Evolutionary conservation across 2,113 vertebrate species (phyloP), one percentile per base, ranked within the genome.

Genomic region (Rhynchomys soricoides): DNA sequence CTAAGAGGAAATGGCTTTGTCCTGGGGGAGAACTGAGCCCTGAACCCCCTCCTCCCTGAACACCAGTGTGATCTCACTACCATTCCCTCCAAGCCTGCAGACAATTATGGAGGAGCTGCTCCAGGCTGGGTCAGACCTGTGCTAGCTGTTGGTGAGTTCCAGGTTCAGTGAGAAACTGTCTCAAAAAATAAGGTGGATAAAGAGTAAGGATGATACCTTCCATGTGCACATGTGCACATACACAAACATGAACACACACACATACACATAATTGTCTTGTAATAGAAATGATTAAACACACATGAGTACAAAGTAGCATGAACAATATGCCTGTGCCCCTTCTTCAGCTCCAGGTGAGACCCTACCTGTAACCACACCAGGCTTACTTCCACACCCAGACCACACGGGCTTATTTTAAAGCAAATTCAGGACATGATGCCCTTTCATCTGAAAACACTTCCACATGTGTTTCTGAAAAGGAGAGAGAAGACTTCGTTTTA

Each of bases 1-100:
- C 68, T 34, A 7, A 55, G 52, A 95, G 95, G 88, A 97, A 86
- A 78, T 48, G 22, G 71, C 59, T 91, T 92, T 92, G 43, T 70
- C 81, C 94, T 70, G 5, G 24, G 9, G 45, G 57, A 45, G 43
- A 86, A 64, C 59, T 0, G 31, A 95, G 12, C 13, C 43, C 57
- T n/a, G n/a, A n/a, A n/a, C n/a, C 0, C 0, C 59, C 62, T 62
- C 22, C 2, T 78, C 45, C 15, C 10, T 5, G 15, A 13, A 66
- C 13, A 55, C 57, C 9, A 1, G 2, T 15, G 52, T 57, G 85
- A 31, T 66, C 77, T 59, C 81, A 87, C 75, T 26, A 29, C 43
- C 7, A 37, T 68, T 70, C 71, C 8, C 7, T 89, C 45, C 89
- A 71, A 71, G 64, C 74, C 50, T 71, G 12, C 7, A 48, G 83